A percentile compares a stretch with the other conserved stretches of the same genome.
Evolutionary conservation across 1,140 invertebrate genomes (phyloP).

Genomic region (Helicoverpa zea): DNA sequence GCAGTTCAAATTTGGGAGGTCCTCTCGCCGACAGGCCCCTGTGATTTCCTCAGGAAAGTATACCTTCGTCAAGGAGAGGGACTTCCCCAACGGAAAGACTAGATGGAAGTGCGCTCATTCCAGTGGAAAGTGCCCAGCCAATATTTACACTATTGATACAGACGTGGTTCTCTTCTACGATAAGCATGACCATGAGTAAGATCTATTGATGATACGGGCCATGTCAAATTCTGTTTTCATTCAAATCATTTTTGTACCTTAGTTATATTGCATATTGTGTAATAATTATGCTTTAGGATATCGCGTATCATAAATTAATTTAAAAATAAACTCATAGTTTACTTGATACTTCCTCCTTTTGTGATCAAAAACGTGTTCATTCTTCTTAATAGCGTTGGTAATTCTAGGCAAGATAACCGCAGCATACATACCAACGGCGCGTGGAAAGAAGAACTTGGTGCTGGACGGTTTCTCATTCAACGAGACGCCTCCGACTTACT

Average conservation of each 20-base stretch:
- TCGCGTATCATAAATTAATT: no score
- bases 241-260: no score
- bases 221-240: neutral
- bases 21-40: constrained; percentile 54
- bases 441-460: constrained; percentile 69
- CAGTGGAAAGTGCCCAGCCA: constrained; percentile 61
- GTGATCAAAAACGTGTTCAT: neutral
- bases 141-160: constrained; percentile 68
- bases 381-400: constrained; percentile 9
- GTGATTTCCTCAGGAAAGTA: constrained; percentile 66
- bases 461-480: constrained; percentile 72
- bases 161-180: constrained; percentile 71
- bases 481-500: constrained; percentile 63
- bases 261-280: no score
- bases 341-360: neutral
- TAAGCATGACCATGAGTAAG: constrained; percentile 63
- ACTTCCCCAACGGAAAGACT: constrained; percentile 65
- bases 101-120: constrained; percentile 65
- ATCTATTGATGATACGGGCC: neutral
- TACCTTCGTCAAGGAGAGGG: constrained; percentile 64
- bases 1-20: constrained; percentile 62
- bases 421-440: constrained; percentile 71
- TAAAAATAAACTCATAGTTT: neutral
- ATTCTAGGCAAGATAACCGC: constrained; percentile 67
- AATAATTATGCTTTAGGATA: no score